Evolutionary conservation across 2,888 invertebrate genomes (phyloP).

Genomic region (Idaea straminata): DNA sequence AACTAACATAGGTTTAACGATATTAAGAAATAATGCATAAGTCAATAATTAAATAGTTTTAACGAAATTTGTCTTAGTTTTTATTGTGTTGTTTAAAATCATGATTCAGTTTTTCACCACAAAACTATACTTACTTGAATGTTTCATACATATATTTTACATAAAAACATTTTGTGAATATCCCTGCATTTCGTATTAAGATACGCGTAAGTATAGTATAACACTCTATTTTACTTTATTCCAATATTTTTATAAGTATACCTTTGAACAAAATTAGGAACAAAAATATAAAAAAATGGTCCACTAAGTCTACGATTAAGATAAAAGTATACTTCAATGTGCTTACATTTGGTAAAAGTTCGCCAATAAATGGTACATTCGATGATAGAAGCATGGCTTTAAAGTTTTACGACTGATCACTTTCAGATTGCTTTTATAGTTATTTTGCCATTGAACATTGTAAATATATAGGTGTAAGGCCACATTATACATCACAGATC

Average conservation of each 20-base stretch:
- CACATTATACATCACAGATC: constrained; percentile 29
- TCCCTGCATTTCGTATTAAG: constrained; percentile 6
- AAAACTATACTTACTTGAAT: background rate
- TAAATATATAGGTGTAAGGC: constrained; percentile 57
- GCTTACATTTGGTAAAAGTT: constrained; percentile 49
- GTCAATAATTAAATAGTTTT: constrained; percentile 23
- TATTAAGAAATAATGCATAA: constrained; percentile 55
- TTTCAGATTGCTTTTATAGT: constrained; percentile 54
- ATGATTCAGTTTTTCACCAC: background rate
- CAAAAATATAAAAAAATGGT: constrained; percentile 64
- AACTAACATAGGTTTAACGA: constrained; percentile 69
- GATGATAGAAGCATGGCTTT: constrained; percentile 66
- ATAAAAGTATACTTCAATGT: constrained; percentile 56
- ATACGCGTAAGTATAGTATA: constrained; percentile 5
- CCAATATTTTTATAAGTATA: constrained; percentile 38
- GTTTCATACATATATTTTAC: background rate
- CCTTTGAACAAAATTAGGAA: constrained; percentile 67
- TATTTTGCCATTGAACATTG: constrained; percentile 62
- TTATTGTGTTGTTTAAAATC: background rate
- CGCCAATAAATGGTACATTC: constrained; percentile 60
- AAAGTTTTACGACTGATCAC: constrained; percentile 58
- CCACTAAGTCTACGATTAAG: constrained; percentile 71
- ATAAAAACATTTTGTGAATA: constrained; percentile 1
- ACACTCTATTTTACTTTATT: constrained; percentile 27
- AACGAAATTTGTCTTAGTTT: background rate